phyloP scores from a whole-genome alignment of 2,797 vertebrate species.

The Telmatherina bonti region DNA sequence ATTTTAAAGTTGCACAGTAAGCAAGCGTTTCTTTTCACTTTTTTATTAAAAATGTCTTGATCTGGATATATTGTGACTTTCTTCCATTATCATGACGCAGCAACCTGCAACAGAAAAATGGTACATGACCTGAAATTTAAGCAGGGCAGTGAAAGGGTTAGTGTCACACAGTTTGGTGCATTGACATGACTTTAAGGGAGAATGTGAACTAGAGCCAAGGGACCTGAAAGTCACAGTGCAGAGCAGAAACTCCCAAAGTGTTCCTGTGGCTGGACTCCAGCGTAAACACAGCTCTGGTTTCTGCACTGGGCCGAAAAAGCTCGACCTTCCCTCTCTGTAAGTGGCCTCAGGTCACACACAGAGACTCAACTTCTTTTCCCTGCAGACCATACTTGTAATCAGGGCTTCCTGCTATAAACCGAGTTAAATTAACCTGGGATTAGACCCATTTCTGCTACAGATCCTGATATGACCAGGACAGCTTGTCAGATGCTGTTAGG shows the following conservation, averaged over 20 bases:
- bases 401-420: conserved; percentile 70
- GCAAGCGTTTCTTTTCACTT: not conserved
- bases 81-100: not conserved
- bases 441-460: conserved; percentile 41
- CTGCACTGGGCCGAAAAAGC: conserved; percentile 66
- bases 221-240: conserved; percentile 46
- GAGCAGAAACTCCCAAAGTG: conserved; percentile 56
- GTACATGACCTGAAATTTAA: conserved; percentile 6
- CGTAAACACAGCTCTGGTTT: conserved; percentile 79
- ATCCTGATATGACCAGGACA: conserved; percentile 26
- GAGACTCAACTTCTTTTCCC: conserved; percentile 71
- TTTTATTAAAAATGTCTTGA: not conserved
- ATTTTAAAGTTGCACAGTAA: not conserved
- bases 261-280: conserved; percentile 65
- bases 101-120: not conserved
- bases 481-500: conserved; percentile 35
- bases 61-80: not conserved
- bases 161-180: conserved; percentile 33
- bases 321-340: conserved; percentile 67
- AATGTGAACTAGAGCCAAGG: conserved; percentile 54
- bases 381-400: conserved; percentile 67
- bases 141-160: conserved; percentile 2
- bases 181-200: conserved; percentile 42
- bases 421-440: conserved; percentile 58
- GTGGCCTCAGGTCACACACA: conserved; percentile 60